phyloP scores from a whole-genome alignment of 1,140 invertebrate genomes.

The Propsilocerus akamusi region DNA sequence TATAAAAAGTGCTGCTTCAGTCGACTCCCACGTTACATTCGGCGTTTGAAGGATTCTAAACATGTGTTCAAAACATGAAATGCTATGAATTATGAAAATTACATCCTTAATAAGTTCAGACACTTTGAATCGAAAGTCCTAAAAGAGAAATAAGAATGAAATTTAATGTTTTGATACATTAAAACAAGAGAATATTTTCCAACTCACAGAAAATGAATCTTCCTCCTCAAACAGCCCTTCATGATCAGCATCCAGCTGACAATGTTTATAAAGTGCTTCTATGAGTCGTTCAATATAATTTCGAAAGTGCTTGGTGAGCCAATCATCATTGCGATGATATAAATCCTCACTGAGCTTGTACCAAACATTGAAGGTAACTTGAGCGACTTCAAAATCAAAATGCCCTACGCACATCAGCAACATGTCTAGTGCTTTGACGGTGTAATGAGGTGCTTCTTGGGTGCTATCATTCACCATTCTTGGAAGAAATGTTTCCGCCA shows the following conservation, averaged over 20 bases:
- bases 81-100: constrained; percentile 90
- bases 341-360: constrained; percentile 86
- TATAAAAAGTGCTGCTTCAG: constrained; percentile 87
- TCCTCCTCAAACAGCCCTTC: constrained; percentile 77
- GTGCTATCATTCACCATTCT: constrained; percentile 47
- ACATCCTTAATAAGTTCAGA: constrained; percentile 92
- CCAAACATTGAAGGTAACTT: constrained; percentile 96
- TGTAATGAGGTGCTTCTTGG: constrained; percentile 47
- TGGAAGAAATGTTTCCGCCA: constrained; percentile 78
- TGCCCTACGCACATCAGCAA: constrained; percentile 85
- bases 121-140: constrained; percentile 78
- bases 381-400: constrained; percentile 95
- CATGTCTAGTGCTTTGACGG: constrained; percentile 72
- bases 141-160: constrained; percentile 30
- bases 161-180: constrained; percentile 24
- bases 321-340: constrained; percentile 69
- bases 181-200: background rate
- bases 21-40: constrained; percentile 69
- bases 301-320: constrained; percentile 59
- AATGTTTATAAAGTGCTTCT: constrained; percentile 62
- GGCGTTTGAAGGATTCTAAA: constrained; percentile 48
- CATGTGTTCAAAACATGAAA: constrained; percentile 83
- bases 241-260: constrained; percentile 79
- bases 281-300: constrained; percentile 84
- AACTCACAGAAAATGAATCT: constrained; percentile 50